These are phyloP conservation scores for Cephonodes hylas DNA, from an alignment of 2,888 invertebrate species.

Conservation along the genomic window DNA sequence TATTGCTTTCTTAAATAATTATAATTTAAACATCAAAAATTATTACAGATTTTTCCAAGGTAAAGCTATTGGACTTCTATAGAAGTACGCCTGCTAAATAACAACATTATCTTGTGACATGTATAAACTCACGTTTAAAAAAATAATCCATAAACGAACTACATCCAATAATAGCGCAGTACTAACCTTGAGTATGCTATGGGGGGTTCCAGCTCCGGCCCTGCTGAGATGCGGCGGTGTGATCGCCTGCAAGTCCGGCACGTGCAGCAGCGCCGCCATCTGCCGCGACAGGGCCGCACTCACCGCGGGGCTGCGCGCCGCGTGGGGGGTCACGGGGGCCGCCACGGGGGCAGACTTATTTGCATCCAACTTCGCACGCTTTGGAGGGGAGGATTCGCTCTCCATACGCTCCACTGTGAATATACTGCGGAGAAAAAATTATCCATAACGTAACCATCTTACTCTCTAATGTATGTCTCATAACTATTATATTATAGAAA, in stretches of 20 bases:
- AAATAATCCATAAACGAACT: too few species aligned
- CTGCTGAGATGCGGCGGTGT: constrained; percentile 35
- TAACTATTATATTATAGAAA: too few species aligned
- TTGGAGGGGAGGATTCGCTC: constrained; percentile 52
- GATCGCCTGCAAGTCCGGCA: constrained; percentile 75
- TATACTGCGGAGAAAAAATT: background rate
- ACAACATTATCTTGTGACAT: too few species aligned
- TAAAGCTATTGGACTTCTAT: too few species aligned
- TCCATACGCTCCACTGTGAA: constrained; percentile 12
- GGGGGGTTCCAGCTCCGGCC: constrained; percentile 75
- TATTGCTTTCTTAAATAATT: too few species aligned
- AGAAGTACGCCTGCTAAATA: too few species aligned
- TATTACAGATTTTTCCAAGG: too few species aligned
- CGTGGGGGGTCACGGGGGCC: constrained; percentile 26
- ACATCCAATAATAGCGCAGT: background rate
- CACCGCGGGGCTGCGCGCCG: constrained; percentile 6
- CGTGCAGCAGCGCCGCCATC: constrained; percentile 71
- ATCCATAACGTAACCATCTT: background rate
- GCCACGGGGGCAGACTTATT: constrained; percentile 46
- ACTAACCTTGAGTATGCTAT: constrained; percentile 84
- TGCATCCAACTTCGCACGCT: constrained; percentile 53
- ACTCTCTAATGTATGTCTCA: background rate
- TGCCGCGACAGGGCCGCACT: constrained; percentile 47
- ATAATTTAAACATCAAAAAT: too few species aligned
- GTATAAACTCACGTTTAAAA: too few species aligned